phyloP scores from a whole-genome alignment of 2,113 vertebrate species.

The Pseudopodoces humilis region DNA sequence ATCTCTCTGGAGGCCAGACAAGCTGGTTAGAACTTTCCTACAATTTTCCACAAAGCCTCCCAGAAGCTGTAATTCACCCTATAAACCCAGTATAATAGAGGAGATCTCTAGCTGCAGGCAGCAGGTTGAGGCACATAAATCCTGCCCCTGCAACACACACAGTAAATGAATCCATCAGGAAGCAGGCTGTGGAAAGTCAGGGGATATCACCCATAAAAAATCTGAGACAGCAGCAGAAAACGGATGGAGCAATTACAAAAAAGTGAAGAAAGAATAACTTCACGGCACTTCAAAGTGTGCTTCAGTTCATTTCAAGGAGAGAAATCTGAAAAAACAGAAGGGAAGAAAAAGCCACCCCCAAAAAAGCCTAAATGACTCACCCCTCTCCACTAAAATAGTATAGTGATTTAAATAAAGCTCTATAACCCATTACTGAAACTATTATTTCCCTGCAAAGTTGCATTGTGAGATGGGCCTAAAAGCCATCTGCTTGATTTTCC shows the following conservation, averaged over 20 bases:
- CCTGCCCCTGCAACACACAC: not conserved
- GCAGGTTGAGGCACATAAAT: not conserved
- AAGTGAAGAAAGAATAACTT: not conserved
- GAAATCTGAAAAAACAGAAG: not conserved
- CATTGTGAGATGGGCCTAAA: not conserved
- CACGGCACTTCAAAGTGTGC: not conserved
- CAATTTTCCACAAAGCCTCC: not conserved
- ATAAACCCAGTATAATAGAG: not conserved
- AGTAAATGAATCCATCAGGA: not conserved
- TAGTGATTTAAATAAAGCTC: constrained; percentile 34
- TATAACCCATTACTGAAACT: constrained; percentile 30
- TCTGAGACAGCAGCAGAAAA: not conserved
- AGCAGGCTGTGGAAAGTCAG: not conserved
- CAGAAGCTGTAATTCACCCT: not conserved
- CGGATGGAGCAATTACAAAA: not conserved
- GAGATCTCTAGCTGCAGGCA: not conserved
- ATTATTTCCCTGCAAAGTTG: constrained; percentile 32
- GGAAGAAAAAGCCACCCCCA: not conserved
- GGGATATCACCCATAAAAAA: not conserved
- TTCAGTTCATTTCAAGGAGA: not conserved
- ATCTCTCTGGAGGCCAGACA: not conserved
- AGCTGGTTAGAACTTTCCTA: not conserved
- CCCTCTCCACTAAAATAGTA: not conserved
- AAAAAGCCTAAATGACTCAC: not conserved
- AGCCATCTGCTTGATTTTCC: constrained; percentile 57